Conservation (phyloP, 2,888 invertebrate genomes). For the Selenia dentaria region DNA sequence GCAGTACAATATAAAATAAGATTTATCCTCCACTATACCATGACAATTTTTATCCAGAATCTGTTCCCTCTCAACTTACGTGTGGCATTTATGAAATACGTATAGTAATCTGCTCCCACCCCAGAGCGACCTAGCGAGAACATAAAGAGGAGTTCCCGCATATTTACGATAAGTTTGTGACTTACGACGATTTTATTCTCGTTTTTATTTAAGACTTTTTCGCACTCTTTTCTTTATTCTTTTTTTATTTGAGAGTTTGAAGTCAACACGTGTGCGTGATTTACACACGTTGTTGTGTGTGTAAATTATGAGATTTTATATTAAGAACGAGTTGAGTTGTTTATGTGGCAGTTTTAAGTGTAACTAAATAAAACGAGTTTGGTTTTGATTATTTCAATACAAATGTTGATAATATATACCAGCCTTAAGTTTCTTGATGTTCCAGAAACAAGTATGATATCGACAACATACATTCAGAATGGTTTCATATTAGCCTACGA, state of each 20-base stretch:
- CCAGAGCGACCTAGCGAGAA: constrained; percentile 32
- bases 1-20: too few species aligned
- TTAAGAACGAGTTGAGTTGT: constrained; percentile 9
- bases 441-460: too few species aligned
- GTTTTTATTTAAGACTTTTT: constrained; percentile 24
- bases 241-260: constrained; percentile 15
- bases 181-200: constrained; percentile 22
- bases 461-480: too few species aligned
- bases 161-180: constrained; percentile 35
- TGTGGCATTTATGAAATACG: constrained; percentile 38
- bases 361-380: too few species aligned
- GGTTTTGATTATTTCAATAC: too few species aligned
- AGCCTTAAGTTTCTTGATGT: too few species aligned
- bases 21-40: too few species aligned
- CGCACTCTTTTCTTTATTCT: constrained; percentile 5
- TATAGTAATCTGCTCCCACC: constrained; percentile 34
- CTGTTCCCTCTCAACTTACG: constrained; percentile 41
- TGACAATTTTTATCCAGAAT: constrained; percentile 35
- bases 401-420: too few species aligned
- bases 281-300: constrained; percentile 14
- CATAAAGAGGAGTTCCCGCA: constrained; percentile 35
- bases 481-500: too few species aligned
- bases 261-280: constrained; percentile 26
- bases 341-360: too few species aligned
- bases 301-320: constrained; percentile 17